Base-by-base conservation (phyloP, 2,113 vertebrate species). In the Larimichthys polyactis region DNA sequence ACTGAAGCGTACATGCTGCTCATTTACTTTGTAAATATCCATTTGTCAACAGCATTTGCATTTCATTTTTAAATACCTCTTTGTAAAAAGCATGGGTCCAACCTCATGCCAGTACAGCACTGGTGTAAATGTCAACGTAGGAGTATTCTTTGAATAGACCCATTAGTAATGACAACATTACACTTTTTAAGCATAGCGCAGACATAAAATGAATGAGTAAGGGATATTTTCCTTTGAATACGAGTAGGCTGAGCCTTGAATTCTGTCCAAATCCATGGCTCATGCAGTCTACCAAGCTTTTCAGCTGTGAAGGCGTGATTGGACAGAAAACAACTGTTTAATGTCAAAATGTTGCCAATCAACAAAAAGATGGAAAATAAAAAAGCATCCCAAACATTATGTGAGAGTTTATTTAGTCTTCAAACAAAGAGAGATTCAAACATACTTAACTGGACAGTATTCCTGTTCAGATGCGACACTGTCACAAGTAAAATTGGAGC, bases 101-200 rank as follows among this genome's bases (percentile, higher is more conserved):
- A 72, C 59, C 36, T 59, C 36, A 52, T 58, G 36, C 68, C 63
- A 69, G 11, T 48, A 36, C 32, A 72, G 20, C 44, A 46, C 20
- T 54, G 52, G 62, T 70, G 24, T 58, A 78, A 70, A 82, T 70
- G 64, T 79, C 74, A 64, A 32, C 4, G 54, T 83, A 57, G 66
- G 73, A 64, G 69, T 78, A 27, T 49, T 70, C 27, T 77, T 63
- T 81, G 71, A 84, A 77, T 72, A 79, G 63, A 20, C 62, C 51
- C 27, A 77, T 74, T 82, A 79, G 57, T 32, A 79, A 82, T 69
- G 62, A 71, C 69, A 58, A 60, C n/a, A 36, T 43, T 20, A 63
- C 64, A 66, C 22, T 63, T 63, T 77, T 75, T 6, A 78, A 71
- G 65, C 57, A 20, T 4, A 1, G 11, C 48, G 64, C 49, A 55